Percentiles rank a stretch among this genome's conserved stretches.
phyloP scores from a whole-genome alignment of 2,113 vertebrate genomes.

The Lanius ludovicianus region DNA sequence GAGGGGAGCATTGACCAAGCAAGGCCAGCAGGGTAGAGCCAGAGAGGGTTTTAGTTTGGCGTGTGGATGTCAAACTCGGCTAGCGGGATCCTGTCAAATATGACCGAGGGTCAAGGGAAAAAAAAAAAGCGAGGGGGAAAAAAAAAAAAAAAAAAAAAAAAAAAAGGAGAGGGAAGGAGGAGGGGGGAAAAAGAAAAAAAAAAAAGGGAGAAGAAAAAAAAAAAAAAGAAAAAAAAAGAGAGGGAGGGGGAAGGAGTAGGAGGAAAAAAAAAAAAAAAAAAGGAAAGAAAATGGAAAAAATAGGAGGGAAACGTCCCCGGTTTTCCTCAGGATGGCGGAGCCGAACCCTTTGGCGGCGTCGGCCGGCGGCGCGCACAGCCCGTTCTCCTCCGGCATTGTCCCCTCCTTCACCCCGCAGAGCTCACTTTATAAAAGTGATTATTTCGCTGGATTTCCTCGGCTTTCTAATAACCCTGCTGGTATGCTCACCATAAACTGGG shows the following conservation, averaged over 20 bases:
- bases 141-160: not conserved
- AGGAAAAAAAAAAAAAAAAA: no score
- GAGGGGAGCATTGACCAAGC: not conserved
- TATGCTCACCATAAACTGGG: slow-evolving; percentile 32
- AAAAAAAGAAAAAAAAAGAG: not conserved
- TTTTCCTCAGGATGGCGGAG: not conserved
- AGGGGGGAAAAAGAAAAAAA: no score
- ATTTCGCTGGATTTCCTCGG: slow-evolving; percentile 59
- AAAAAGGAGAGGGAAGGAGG: rapidly evolving
- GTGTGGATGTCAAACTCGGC: slow-evolving; percentile 5
- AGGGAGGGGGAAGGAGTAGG: rapidly evolving
- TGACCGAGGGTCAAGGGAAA: not conserved
- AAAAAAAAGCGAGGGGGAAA: no score
- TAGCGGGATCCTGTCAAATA: not conserved
- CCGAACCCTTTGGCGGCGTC: not conserved
- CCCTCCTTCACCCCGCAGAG: slow-evolving; percentile 56
- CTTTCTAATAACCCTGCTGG: slow-evolving; percentile 46
- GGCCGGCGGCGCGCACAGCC: not conserved
- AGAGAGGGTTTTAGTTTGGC: not conserved
- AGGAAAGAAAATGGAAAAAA: no score
- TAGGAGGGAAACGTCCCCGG: not conserved
- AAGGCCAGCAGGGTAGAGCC: not conserved
- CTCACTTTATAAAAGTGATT: slow-evolving; percentile 61
- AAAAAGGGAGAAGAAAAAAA: no score
- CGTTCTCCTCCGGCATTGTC: slow-evolving; percentile 31